Evolutionary conservation across 2,888 invertebrate genomes (phyloP), one percentile per base, ranked within the genome.

Genomic region (Cerastis leucographa): DNA sequence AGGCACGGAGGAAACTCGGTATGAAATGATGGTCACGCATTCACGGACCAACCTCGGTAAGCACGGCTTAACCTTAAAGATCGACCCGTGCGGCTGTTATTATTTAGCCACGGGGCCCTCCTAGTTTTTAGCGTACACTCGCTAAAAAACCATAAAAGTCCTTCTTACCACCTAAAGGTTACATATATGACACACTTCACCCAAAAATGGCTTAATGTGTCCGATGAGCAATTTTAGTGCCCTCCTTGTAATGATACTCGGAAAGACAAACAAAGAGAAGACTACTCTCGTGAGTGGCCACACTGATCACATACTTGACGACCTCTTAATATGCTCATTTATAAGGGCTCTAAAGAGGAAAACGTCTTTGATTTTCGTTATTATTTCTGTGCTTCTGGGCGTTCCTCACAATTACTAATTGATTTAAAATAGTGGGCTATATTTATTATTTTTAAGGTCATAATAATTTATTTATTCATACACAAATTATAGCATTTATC

Each of bases 231-330:
- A 74, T 64, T 65, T n/a, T 59, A 81, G 44, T 75, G 64, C 6
- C 44, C 46, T n/a, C 7, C n/a, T 35, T 65, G 22, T 75, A 59
- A 44, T 44, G 62, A 61, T n/a, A 69, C 68, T 56, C 40, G 22
- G 62, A 9, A 65, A 25, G n/a, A 69, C 29, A 81, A 75, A 81
- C 75, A 81, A 56, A 56, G 44, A 46, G 66, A 25, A 12, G 22
- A n/a, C 40, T 64, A 51, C 44, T 69, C 51, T 22, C 51, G 65
- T 11, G 11, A 75, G 64, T 54, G 40, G 65, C 65, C 14, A 29
- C 35, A 65, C 51, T 69, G 59, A 69, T 74, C 51, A 59, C 51
- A 70, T 54, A 69, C 76, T 80, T 14, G n/a, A 65, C 29, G n/a
- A 25, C 29, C 76, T 59, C 76, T 69, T 61, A 61, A 75, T 76